phyloP scores from a whole-genome alignment of 2,888 invertebrate genomes.

The Cremastinae sp. region DNA sequence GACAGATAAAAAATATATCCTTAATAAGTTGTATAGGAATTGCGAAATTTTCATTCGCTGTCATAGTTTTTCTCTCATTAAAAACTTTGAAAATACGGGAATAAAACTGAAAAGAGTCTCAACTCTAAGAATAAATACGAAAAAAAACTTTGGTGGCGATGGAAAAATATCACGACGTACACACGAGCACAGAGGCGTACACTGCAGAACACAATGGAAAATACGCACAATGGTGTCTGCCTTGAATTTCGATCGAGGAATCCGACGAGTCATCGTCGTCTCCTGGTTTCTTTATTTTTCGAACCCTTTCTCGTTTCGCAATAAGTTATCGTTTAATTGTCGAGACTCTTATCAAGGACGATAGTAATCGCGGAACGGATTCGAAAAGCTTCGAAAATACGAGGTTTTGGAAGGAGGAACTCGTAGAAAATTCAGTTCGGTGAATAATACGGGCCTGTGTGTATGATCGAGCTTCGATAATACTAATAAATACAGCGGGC shows the following conservation, averaged over 20 bases:
- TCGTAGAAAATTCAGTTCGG: slow-evolving; percentile 5
- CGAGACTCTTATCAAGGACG: slow-evolving; percentile 13
- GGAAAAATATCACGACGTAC: not conserved
- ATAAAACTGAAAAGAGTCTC: slow-evolving; percentile 41
- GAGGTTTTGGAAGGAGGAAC: not conserved
- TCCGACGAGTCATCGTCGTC: slow-evolving; percentile 63
- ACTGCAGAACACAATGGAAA: slow-evolving; percentile 44
- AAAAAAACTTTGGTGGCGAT: not conserved
- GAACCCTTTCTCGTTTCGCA: slow-evolving; percentile 10
- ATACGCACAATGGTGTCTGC: slow-evolving; percentile 66
- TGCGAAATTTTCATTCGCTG: too few relatives aligned
- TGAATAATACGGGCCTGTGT: slow-evolving; percentile 26
- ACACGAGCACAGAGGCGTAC: not conserved
- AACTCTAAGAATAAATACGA: too few relatives aligned
- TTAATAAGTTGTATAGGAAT: too few relatives aligned
- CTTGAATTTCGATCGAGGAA: slow-evolving; percentile 66
- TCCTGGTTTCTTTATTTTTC: slow-evolving; percentile 57
- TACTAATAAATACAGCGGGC: slow-evolving; percentile 66
- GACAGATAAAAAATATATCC: too few relatives aligned
- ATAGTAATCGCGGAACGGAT: slow-evolving; percentile 20
- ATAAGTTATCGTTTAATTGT: slow-evolving; percentile 53
- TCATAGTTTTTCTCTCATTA: too few relatives aligned
- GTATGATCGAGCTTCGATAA: slow-evolving; percentile 52
- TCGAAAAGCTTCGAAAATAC: not conserved
- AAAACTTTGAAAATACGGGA: slow-evolving; percentile 8